phyloP scores from a whole-genome alignment of 2,797 vertebrate species.

The Neosilurus hyrtlii region DNA sequence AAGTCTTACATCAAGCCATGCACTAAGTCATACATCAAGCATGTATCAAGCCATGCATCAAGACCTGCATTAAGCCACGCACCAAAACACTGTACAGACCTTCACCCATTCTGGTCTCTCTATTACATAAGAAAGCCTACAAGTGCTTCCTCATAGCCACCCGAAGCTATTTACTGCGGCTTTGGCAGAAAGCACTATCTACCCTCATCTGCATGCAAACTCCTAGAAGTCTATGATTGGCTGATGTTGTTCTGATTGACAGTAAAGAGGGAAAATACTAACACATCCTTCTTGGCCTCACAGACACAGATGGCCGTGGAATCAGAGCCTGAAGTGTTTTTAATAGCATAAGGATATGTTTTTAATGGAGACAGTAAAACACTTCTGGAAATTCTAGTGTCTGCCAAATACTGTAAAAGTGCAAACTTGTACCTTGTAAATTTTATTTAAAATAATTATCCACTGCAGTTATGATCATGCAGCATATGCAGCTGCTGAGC shows the following conservation, averaged over 20 bases:
- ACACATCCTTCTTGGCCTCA: background rate
- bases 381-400: background rate
- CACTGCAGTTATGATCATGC: background rate
- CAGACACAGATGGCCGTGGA: background rate
- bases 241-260: background rate
- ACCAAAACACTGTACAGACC: background rate
- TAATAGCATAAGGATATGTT: background rate
- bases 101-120: background rate
- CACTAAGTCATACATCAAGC: too few relatives aligned
- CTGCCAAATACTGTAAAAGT: constrained; percentile 5
- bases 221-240: background rate
- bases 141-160: background rate
- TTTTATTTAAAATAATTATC: constrained; percentile 5
- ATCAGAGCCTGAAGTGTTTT: background rate
- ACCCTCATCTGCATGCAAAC: background rate
- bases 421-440: constrained; percentile 1
- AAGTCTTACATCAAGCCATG: background rate
- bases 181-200: background rate
- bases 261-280: background rate
- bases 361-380: background rate
- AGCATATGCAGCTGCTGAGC: constrained; percentile 10
- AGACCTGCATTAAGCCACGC: background rate
- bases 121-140: background rate
- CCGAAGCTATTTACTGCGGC: background rate
- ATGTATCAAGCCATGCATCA: background rate